Evolutionary conservation across 2,888 invertebrate species (phyloP).

Genomic region (Drosophila neotestacea): DNA sequence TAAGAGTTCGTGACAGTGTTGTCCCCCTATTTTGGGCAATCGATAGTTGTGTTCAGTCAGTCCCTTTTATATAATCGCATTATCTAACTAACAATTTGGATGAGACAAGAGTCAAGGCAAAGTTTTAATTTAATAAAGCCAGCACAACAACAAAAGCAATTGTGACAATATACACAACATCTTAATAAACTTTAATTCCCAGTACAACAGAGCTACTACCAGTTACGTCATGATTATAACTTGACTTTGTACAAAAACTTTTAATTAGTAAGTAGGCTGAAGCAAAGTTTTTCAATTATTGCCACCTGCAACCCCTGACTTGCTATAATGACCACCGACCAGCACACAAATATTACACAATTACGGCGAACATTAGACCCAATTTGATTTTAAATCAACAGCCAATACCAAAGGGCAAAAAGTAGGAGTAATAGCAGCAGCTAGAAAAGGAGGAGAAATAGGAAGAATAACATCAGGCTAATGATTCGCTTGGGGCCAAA

Average conservation of each 20-base stretch:
- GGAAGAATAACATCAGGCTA: slow-evolving; percentile 36
- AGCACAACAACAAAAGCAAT: slow-evolving; percentile 25
- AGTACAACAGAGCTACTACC: slow-evolving; percentile 32
- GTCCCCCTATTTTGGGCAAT: slow-evolving; percentile 31
- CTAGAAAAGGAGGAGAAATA: background rate
- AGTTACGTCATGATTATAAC: slow-evolving; percentile 36
- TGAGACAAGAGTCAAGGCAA: slow-evolving; percentile 41
- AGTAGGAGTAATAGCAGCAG: too few species aligned
- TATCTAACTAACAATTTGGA: slow-evolving; percentile 43
- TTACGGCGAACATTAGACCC: slow-evolving; percentile 37
- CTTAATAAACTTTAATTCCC: slow-evolving; percentile 63
- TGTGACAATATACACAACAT: slow-evolving; percentile 35
- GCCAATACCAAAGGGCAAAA: slow-evolving; percentile 48
- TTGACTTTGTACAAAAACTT: slow-evolving; percentile 56
- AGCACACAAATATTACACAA: slow-evolving; percentile 34
- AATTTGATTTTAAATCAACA: slow-evolving; percentile 74
- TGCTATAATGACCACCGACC: slow-evolving; percentile 42
- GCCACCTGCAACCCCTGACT: slow-evolving; percentile 59
- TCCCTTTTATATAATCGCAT: slow-evolving; percentile 55
- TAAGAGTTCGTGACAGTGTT: slow-evolving; percentile 11
- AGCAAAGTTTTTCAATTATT: slow-evolving; percentile 78
- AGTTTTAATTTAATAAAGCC: slow-evolving; percentile 72
- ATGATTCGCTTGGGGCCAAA: slow-evolving; percentile 56
- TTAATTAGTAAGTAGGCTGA: slow-evolving; percentile 71
- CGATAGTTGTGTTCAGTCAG: slow-evolving; percentile 42